Evolutionary conservation across 2,888 invertebrate species (phyloP).

Genomic region (Caenorhabditis sulstoni): DNA sequence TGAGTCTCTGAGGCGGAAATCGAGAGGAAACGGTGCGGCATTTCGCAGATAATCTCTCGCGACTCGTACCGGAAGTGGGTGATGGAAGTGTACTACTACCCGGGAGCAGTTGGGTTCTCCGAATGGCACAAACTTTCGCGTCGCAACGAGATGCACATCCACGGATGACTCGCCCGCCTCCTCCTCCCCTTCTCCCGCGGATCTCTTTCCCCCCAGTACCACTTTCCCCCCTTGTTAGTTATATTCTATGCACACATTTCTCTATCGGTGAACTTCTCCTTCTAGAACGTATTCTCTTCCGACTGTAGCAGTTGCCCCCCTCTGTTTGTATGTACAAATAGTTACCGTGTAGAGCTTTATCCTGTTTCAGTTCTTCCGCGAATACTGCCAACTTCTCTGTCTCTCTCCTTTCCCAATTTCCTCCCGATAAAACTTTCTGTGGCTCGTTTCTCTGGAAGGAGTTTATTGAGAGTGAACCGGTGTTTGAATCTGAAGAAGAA

Average conservation of each 20-base stretch:
- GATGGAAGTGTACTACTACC: slow-evolving; percentile 78
- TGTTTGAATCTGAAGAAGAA: slow-evolving; percentile 5
- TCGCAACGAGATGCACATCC: slow-evolving; percentile 56
- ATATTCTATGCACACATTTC: slow-evolving; percentile 20
- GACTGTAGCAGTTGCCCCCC: slow-evolving; percentile 8
- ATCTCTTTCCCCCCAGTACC: slow-evolving; percentile 27
- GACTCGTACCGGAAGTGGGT: slow-evolving; percentile 80
- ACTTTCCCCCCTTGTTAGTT: too few relatives aligned
- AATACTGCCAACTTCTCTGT: slow-evolving; percentile 33
- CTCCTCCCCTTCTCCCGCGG: slow-evolving; percentile 13
- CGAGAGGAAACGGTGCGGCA: neutral
- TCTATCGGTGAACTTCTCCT: slow-evolving; percentile 32
- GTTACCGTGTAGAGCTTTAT: slow-evolving; percentile 63
- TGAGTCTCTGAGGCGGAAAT: slow-evolving; percentile 12
- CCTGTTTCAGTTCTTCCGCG: slow-evolving; percentile 30
- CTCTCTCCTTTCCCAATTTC: neutral
- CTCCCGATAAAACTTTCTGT: slow-evolving; percentile 11
- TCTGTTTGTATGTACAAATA: slow-evolving; percentile 57
- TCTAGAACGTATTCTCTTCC: slow-evolving; percentile 6
- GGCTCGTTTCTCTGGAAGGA: neutral
- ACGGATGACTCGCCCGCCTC: slow-evolving; percentile 33
- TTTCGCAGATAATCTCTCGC: slow-evolving; percentile 76
- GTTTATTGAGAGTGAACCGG: neutral
- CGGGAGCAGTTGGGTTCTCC: slow-evolving; percentile 75
- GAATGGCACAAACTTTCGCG: slow-evolving; percentile 71